phyloP scores from a whole-genome alignment of 1,140 invertebrate genomes.

The Holotrichia oblita region DNA sequence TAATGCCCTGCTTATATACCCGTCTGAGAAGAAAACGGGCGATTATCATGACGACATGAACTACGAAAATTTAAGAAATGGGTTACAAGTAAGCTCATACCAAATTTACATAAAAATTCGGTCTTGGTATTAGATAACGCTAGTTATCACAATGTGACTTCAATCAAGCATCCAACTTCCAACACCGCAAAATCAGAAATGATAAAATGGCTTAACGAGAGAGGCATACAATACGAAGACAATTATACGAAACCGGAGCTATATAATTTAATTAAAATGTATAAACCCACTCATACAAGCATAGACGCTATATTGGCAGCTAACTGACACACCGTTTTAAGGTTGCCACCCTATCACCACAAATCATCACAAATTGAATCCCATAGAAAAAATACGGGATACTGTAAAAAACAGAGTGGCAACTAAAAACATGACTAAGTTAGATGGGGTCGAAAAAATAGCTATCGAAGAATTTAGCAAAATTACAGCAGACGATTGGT shows the following conservation, averaged over 20 bases:
- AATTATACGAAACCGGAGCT: conserved; percentile 39
- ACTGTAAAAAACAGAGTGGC: too few species aligned
- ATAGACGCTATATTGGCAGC: conserved; percentile 42
- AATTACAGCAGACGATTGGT: not conserved
- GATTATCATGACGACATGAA: too few species aligned
- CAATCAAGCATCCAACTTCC: conserved; percentile 48
- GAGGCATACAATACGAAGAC: conserved; percentile 42
- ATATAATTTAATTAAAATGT: conserved; percentile 40
- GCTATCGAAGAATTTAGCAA: not conserved
- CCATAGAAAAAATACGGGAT: too few species aligned
- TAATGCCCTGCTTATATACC: too few species aligned
- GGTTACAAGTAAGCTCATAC: conserved; percentile 48
- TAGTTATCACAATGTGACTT: conserved; percentile 54
- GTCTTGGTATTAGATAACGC: conserved; percentile 54
- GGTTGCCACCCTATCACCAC: not conserved
- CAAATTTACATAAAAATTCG: conserved; percentile 47
- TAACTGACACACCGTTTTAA: conserved; percentile 38
- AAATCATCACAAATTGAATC: not conserved
- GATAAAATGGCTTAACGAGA: conserved; percentile 49
- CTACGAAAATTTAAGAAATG: conserved; percentile 44
- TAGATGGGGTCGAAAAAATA: not conserved
- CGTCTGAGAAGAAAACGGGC: too few species aligned
- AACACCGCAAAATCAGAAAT: conserved; percentile 50
- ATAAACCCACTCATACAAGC: conserved; percentile 7
- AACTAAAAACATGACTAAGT: too few species aligned